Evolutionary conservation across 2,888 invertebrate genomes (phyloP), one percentile per base, ranked within the genome.

Genomic region (Sialis fuliginosa): DNA sequence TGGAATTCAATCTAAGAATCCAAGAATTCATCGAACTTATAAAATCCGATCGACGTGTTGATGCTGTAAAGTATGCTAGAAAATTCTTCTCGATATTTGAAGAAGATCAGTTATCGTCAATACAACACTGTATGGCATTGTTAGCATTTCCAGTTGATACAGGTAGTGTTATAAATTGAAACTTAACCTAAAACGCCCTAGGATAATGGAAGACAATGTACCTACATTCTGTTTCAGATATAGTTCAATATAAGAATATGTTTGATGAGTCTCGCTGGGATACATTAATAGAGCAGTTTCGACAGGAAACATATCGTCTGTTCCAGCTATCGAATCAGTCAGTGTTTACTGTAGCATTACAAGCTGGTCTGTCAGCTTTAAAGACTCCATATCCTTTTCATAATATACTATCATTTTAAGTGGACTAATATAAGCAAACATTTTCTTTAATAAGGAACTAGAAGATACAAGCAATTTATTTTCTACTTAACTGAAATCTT

Each of bases 11-110:
- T 64, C 74, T 97, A 50, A 72, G 91, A 37, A 79, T 89, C 56
- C 81, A 96, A 71, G 96, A 96, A 64, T 96, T 95, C 62, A 84
- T 98, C 34, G 97, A 97, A 65, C 65, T 96, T 45, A 84, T 98
- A n/a, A 77, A 91, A 49, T 72, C 74, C 7, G 89, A 91, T 61
- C 74, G 79, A 49, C 76, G 91, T 42, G 69, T 91, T 53, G 96
- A 96, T 51, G 97, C 97, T 8, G 90, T 98, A 2, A 83, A 85
- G 55, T 92, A 96, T 69, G 92, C 96, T 1, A 77, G 92, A 56
- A 95, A 92, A 63, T 82, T 90, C 66, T 91, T 97, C 65, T 81
- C 87, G 0, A 74, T 75, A 31, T 84, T 85, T 57, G 91, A 93
- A 58, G 87, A 89, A 46, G 86, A 84, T 5, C 91, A 91, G 59